Evolutionary conservation across 2,888 invertebrate genomes (phyloP).

Genomic region (Carabus problematicus): DNA sequence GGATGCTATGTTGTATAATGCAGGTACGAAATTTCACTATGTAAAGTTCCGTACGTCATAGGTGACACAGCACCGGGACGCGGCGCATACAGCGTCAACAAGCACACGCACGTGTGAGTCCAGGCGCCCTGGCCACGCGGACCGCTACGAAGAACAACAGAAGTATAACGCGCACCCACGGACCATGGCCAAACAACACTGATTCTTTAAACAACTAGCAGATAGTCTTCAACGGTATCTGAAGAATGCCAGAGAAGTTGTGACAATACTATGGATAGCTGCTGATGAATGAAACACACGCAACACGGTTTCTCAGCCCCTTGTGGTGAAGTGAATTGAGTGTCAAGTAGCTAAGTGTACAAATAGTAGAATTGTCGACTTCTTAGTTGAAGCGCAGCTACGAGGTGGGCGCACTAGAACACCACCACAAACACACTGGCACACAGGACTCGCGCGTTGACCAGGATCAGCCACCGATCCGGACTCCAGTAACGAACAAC

Average conservation of each 20-base stretch:
- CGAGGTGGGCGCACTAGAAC: slow-evolving; percentile 45
- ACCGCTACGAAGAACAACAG: slow-evolving; percentile 58
- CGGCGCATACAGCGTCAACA: slow-evolving; percentile 43
- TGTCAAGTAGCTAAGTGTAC: slow-evolving; percentile 52
- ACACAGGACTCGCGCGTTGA: slow-evolving; percentile 2
- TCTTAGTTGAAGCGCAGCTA: slow-evolving; percentile 55
- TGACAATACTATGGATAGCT: too few species aligned
- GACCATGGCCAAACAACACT: slow-evolving; percentile 44
- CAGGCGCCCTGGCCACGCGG: slow-evolving; percentile 57
- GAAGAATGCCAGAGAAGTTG: not conserved
- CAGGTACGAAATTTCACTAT: slow-evolving; percentile 53
- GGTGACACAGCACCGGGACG: slow-evolving; percentile 38
- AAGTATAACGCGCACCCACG: slow-evolving; percentile 48
- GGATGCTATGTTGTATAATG: slow-evolving; percentile 44
- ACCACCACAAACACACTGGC: slow-evolving; percentile 6
- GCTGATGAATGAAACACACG: slow-evolving; percentile 1
- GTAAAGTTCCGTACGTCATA: slow-evolving; percentile 47
- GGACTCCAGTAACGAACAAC: slow-evolving; percentile 36
- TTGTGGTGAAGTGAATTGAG: slow-evolving; percentile 34
- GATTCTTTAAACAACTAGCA: not conserved
- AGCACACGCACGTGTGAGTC: slow-evolving; percentile 46
- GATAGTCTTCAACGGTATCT: not conserved
- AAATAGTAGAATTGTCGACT: slow-evolving; percentile 47
- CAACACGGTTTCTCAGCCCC: not conserved
- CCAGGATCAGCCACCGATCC: slow-evolving; percentile 29